phyloP scores from a whole-genome alignment of 2,797 vertebrate species.

The Smutsia gigantea region DNA sequence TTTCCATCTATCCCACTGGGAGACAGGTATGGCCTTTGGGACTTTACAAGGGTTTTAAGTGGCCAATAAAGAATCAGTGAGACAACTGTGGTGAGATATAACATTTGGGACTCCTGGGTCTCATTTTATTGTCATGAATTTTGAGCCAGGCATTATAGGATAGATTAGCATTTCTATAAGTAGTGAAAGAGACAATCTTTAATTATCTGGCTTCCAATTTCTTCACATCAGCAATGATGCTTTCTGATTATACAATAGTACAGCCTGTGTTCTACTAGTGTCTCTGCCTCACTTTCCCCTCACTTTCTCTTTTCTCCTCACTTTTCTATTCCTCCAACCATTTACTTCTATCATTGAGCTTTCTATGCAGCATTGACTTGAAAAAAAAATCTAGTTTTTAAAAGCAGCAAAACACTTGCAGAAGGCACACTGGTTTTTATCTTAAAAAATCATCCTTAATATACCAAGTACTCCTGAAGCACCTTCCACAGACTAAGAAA shows the following conservation, averaged over 20 bases:
- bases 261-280: neutral
- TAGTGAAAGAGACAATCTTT: neutral
- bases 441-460: neutral
- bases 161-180: neutral
- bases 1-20: neutral
- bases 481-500: neutral
- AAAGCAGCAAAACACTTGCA: slow-evolving; percentile 52
- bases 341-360: neutral
- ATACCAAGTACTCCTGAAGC: neutral
- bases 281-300: neutral
- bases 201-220: neutral
- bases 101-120: neutral
- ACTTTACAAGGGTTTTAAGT: neutral
- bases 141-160: neutral
- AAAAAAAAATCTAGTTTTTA: slow-evolving; percentile 38
- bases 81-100: neutral
- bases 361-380: slow-evolving; percentile 8
- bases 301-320: neutral
- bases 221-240: neutral
- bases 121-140: neutral
- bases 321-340: neutral
- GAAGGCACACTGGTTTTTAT: neutral
- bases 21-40: neutral
- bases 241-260: neutral
- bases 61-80: neutral